Percentiles rank a stretch among this genome's conserved stretches.
Evolutionary conservation across 2,888 invertebrate genomes (phyloP).

Genomic region (Philaethria dido): DNA sequence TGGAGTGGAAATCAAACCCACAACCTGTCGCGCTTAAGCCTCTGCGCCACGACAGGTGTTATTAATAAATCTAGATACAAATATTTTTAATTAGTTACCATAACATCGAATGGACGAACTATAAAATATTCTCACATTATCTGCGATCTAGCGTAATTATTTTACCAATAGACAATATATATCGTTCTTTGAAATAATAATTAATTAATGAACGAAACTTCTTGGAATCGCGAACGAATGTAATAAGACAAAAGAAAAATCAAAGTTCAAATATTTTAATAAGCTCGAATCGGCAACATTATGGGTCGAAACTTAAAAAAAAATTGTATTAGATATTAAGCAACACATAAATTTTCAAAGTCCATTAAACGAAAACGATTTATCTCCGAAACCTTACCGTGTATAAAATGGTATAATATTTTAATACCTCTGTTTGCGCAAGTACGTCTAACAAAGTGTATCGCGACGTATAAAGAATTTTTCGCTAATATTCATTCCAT

Average conservation of each 20-base stretch:
- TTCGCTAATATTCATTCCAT: slow-evolving; percentile 31
- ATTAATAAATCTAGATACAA: too few species aligned
- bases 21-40: too few species aligned
- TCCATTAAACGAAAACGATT: slow-evolving; percentile 75
- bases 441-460: slow-evolving; percentile 48
- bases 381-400: slow-evolving; percentile 59
- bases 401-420: slow-evolving; percentile 47
- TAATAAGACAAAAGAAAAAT: slow-evolving; percentile 24
- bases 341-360: slow-evolving; percentile 73
- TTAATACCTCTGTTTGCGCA: slow-evolving; percentile 73
- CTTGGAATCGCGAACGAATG: slow-evolving; percentile 13
- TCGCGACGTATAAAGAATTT: neutral
- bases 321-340: slow-evolving; percentile 64
- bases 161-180: slow-evolving; percentile 3
- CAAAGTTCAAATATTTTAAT: slow-evolving; percentile 32
- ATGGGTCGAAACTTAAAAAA: slow-evolving; percentile 48
- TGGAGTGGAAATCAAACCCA: too few species aligned
- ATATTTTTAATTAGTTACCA: neutral
- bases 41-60: too few species aligned
- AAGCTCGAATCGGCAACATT: slow-evolving; percentile 45
- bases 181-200: slow-evolving; percentile 17
- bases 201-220: slow-evolving; percentile 12
- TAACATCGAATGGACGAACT: neutral
- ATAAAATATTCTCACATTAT: neutral
- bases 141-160: slow-evolving; percentile 8